phyloP scores from a whole-genome alignment of 1,140 invertebrate genomes.

The Pseudomyrmex sp. region DNA sequence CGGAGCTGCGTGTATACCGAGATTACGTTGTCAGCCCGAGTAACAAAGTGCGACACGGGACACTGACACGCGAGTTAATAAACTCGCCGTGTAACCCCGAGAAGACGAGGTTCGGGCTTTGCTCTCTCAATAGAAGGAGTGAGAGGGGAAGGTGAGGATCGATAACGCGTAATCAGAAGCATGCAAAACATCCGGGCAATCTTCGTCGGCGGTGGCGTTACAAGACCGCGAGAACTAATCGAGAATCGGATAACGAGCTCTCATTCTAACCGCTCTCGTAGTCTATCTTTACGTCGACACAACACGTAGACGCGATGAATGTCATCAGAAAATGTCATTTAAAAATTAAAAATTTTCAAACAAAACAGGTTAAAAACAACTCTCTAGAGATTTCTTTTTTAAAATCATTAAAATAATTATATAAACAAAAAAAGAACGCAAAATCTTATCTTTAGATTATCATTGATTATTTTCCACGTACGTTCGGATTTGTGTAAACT shows the following conservation, averaged over 20 bases:
- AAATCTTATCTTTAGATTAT: not conserved
- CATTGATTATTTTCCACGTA: not conserved
- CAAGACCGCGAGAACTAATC: constrained; percentile 14
- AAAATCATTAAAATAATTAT: not conserved
- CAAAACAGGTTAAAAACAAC: too few species aligned
- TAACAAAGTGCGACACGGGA: constrained; percentile 64
- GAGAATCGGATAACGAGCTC: constrained; percentile 47
- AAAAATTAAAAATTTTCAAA: too few species aligned
- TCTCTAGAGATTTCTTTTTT: too few species aligned
- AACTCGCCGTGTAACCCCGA: constrained; percentile 55
- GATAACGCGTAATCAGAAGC: constrained; percentile 59
- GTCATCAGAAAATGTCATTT: too few species aligned
- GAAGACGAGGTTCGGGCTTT: constrained; percentile 43
- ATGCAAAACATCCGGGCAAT: constrained; percentile 67
- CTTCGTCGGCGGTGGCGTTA: constrained; percentile 39
- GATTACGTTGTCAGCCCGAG: constrained; percentile 64
- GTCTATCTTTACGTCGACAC: too few species aligned
- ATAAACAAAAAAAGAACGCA: not conserved
- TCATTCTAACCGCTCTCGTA: not conserved
- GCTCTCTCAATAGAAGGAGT: constrained; percentile 3
- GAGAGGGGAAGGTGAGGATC: constrained; percentile 29
- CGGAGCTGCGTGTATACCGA: constrained; percentile 48
- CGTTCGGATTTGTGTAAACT: not conserved
- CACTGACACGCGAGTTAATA: constrained; percentile 63
- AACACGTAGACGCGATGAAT: too few species aligned